Conservation (phyloP, 2,113 vertebrate species). For the Anoura caudifer region DNA sequence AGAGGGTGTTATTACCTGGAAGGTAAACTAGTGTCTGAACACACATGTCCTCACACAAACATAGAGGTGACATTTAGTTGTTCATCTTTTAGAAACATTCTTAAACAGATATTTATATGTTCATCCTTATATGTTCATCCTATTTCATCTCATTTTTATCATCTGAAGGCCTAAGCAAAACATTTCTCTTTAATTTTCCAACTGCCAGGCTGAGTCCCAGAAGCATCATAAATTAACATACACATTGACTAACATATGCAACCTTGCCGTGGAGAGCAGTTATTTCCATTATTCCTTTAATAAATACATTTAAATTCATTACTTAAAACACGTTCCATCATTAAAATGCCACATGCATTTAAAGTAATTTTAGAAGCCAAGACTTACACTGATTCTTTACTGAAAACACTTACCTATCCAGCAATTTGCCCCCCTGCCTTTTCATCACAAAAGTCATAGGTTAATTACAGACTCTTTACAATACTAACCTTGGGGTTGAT, state of each 20-base stretch:
- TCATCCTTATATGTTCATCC: neutral
- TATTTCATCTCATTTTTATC: neutral
- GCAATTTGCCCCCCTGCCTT: neutral
- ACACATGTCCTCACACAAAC: accelerated
- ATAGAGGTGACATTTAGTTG: neutral
- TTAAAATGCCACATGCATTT: neutral
- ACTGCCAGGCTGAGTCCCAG: too few species aligned
- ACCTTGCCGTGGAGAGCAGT: neutral
- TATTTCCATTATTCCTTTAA: neutral
- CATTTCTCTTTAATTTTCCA: neutral
- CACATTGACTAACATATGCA: accelerated
- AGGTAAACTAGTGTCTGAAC: accelerated
- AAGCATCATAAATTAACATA: accelerated
- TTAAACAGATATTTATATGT: too few species aligned
- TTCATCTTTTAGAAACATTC: neutral
- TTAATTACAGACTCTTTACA: neutral
- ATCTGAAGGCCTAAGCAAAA: neutral
- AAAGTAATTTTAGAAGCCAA: neutral
- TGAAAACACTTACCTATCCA: neutral
- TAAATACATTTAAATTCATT: neutral
- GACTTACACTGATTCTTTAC: neutral
- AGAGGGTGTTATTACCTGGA: accelerated
- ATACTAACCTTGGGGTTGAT: slow-evolving; percentile 96
- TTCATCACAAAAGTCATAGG: neutral
- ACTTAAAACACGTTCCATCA: neutral